Evolutionary conservation across 2,797 vertebrate species (phyloP), one percentile per base, ranked within the genome.

Genomic region (Intellagama lesueurii): DNA sequence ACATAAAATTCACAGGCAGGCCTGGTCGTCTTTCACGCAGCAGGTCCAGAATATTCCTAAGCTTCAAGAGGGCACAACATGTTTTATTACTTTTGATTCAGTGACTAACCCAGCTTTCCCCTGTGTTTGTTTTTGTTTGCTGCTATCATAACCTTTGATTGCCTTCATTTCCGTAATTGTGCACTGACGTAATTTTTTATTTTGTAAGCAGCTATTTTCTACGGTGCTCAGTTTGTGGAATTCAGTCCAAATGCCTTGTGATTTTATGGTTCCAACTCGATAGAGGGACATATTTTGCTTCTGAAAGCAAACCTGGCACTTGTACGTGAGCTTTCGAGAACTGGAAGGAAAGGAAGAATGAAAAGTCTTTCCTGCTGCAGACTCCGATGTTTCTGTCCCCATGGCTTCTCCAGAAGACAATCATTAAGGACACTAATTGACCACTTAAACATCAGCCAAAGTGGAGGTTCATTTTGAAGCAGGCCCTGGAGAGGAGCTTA

Each of bases 391-490:
- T 0, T 86, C 68, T 26, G 0, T 86, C 77, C 0, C 5, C 47
- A 76, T 19, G 85, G 91, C 91, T 81, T n/a, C 87, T 64, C 40
- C 84, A 73, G 75, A 6, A 86, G 32, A 75, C 64, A 9, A 73
- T 28, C 72, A 77, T 81, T 75, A 64, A 22, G n/a, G 8, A n/a
- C 60, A 86, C 76, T 64, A 95, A 89, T 90, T 87, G 94, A 88
- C 64, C 68, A 75, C 85, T 93, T 89, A 91, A 88, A 93, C 88
- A 69, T 70, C 81, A 64, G 87, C 88, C 87, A 76, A 12, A 83
- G 86, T 91, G 90, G 88, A 90, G 75, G 83, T 81, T 82, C 49
- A 64, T 83, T 79, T 0, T 0, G 81, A 86, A 85, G 35, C 28
- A 86, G 86, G 17, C 88, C 90, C 77, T n/a, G 80, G 68, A 90